A percentile compares a stretch with the other conserved stretches of the same genome.
These are phyloP conservation scores for Autographa pulchrina DNA, from an alignment of 2,888 invertebrate species.

Conservation along the genomic window DNA sequence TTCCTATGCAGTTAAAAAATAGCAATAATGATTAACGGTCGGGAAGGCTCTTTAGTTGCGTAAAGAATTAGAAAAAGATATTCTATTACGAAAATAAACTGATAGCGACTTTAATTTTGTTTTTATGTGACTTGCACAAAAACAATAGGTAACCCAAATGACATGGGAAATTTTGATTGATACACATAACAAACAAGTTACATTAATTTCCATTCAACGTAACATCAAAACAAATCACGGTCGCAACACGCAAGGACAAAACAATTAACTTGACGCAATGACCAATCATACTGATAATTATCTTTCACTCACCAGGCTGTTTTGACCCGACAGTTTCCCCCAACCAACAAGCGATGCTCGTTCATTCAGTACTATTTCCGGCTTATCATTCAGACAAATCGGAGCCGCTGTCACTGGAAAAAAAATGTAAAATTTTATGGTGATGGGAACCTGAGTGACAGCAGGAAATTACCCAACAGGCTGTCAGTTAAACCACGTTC, in stretches of 20 bases:
- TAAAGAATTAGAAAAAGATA: no score
- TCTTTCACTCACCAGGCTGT: constrained; percentile 78
- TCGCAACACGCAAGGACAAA: constrained; percentile 49
- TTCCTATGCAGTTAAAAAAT: no score
- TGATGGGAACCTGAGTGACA: constrained; percentile 49
- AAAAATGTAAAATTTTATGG: constrained; percentile 50
- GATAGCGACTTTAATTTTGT: no score
- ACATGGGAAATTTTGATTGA: not conserved
- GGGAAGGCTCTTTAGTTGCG: no score
- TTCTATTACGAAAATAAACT: no score
- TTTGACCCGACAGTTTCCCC: constrained; percentile 92
- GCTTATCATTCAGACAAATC: constrained; percentile 92
- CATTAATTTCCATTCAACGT: constrained; percentile 10
- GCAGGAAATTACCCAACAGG: constrained; percentile 37
- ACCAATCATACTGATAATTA: constrained; percentile 39
- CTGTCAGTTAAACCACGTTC: constrained; percentile 48
- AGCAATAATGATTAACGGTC: no score
- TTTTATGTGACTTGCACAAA: not conserved
- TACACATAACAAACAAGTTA: constrained; percentile 7
- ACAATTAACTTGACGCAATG: constrained; percentile 53
- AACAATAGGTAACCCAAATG: no score
- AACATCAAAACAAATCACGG: constrained; percentile 36
- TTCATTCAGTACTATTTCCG: constrained; percentile 90
- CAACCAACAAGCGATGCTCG: constrained; percentile 92
- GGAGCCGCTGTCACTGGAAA: constrained; percentile 93